Percentiles rank a stretch among this genome's conserved stretches.
Evolutionary conservation across 2,888 invertebrate genomes (phyloP).

Genomic region (Hirudinaria manillensis): DNA sequence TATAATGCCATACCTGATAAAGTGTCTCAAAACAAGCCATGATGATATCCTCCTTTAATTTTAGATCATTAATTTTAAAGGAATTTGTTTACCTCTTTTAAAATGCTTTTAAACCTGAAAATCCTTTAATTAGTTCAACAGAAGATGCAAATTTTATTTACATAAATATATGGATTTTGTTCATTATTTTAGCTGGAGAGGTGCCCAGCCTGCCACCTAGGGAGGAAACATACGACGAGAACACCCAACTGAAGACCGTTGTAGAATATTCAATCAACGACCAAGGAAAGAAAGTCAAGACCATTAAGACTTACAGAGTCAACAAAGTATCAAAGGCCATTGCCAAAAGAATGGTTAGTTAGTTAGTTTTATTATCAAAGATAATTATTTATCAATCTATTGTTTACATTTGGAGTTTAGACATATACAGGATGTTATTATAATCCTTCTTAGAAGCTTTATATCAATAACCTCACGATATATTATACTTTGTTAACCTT

Average conservation of each 20-base stretch:
- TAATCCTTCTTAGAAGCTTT: neutral
- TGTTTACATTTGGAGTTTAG: neutral
- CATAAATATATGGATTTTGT: too few relatives aligned
- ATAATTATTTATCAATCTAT: neutral
- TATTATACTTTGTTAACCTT: neutral
- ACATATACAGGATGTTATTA: neutral
- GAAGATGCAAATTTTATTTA: too few relatives aligned
- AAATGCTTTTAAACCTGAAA: too few relatives aligned
- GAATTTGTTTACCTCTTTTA: too few relatives aligned
- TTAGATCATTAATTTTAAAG: too few relatives aligned
- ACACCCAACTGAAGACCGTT: conserved; percentile 72
- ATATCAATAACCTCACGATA: neutral
- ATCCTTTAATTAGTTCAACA: too few relatives aligned
- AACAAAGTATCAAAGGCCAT: conserved; percentile 74
- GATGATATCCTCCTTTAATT: too few relatives aligned
- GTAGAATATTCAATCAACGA: conserved; percentile 88
- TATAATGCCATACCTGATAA: too few relatives aligned
- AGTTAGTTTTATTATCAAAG: conserved; percentile 12
- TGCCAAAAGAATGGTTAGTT: conserved; percentile 70
- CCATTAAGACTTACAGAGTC: conserved; percentile 73
- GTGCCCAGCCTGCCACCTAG: too few relatives aligned
- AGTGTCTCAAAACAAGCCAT: too few relatives aligned
- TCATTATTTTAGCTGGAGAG: too few relatives aligned
- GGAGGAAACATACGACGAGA: conserved; percentile 64
- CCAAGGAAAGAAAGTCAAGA: conserved; percentile 76